phyloP scores from a whole-genome alignment of 64 coral and sea anemone species.

The Astreopora myriophthalma region DNA sequence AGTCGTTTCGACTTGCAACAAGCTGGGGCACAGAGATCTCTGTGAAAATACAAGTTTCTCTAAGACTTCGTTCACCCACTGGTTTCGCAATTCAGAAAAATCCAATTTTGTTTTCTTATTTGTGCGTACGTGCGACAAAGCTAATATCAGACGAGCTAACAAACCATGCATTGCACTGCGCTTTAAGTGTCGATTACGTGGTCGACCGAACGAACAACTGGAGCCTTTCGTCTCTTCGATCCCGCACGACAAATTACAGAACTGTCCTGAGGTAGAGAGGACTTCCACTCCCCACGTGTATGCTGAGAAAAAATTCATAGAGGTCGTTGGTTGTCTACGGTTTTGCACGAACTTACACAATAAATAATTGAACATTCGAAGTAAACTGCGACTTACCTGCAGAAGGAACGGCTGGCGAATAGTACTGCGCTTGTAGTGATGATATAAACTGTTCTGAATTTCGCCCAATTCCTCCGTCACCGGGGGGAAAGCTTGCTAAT shows the following conservation, averaged over 20 bases:
- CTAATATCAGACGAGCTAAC: slow-evolving; percentile 42
- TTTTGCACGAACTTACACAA: slow-evolving; percentile 39
- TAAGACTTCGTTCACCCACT: neutral
- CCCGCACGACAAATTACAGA: slow-evolving; percentile 12
- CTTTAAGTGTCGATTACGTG: slow-evolving; percentile 14
- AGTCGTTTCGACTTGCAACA: slow-evolving; percentile 22
- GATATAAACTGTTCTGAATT: slow-evolving; percentile 44
- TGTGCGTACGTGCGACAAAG: slow-evolving; percentile 10
- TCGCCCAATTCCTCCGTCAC: neutral
- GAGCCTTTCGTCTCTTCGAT: neutral
- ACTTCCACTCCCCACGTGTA: neutral
- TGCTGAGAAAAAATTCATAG: neutral
- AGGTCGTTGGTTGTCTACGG: neutral
- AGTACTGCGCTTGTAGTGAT: slow-evolving; percentile 29
- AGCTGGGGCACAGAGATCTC: slow-evolving; percentile 20
- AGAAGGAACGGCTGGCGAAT: slow-evolving; percentile 10
- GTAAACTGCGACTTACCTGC: slow-evolving; percentile 47
- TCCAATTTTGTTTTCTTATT: slow-evolving; percentile 13
- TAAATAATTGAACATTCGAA: slow-evolving; percentile 50
- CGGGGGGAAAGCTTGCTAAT: neutral
- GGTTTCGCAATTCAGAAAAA: slow-evolving; percentile 4
- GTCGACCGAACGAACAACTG: neutral
- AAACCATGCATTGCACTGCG: neutral
- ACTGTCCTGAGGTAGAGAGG: neutral
- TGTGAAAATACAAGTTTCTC: neutral